Base-by-base conservation (phyloP, 1,140 invertebrate species). In the Centruroides vittatus region DNA sequence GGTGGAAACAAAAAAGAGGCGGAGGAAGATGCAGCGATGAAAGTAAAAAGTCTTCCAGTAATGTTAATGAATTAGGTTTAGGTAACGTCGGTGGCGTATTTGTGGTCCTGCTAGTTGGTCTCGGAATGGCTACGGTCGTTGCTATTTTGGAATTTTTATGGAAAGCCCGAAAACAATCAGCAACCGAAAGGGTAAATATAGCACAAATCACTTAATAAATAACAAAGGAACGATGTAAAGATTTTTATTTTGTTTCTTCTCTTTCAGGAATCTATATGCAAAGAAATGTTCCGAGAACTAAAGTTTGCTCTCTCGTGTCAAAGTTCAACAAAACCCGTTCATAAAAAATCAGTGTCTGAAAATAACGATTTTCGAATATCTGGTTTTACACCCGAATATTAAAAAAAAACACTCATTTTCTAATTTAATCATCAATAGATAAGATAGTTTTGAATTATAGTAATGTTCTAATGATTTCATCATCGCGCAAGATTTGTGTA, bases 11-110 rank as follows among this genome's bases (percentile, higher is more conserved):
- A 58, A 69, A 70, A 58, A 60, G 65, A 49, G 63, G 67, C 9
- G 69, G 67, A 34, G 68, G 69, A 3, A 54, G 56, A 9, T 70
- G 69, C 58, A 54, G 56, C 35, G 63, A 64, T 50, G 52, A 65
- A 48, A 59, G 65, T 35, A 59, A 59, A 1, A 65, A 63, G 35
- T 36, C 50, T 11, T 60, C 59, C 8, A 58, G 61, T 4, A 51
- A 58, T 9, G 68, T 67, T 10, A 68, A 59, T 47, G 69, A 69
- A 58, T 61, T 72, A 46, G 66, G 67, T 35, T 54, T 72, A 48
- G 67, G 62, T 46, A 72, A 73, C 60, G 75, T 80, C 11, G 78
- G 77, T 34, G 78, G 78, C 12, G 76, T 80, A 10, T 80, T 80
- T 65, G 73, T 80, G 7, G 74, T 80, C 23, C 71, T 80, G 11